phyloP scores from a whole-genome alignment of 2,888 invertebrate genomes.

The Fragum fragum region DNA sequence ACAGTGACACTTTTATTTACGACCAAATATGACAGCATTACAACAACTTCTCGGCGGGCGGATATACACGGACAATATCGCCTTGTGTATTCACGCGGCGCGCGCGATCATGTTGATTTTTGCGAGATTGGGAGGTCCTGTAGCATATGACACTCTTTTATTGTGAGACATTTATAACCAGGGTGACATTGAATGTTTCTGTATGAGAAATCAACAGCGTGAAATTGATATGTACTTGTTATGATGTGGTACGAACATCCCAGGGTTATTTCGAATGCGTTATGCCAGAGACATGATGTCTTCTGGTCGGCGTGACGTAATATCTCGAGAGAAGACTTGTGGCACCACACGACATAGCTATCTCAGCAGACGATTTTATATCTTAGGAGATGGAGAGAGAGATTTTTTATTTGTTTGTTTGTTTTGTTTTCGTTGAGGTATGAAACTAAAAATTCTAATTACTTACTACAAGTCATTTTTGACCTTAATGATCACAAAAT shows the following conservation, averaged over 20 bases:
- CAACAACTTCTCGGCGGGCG: conserved; percentile 27
- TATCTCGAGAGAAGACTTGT: not conserved
- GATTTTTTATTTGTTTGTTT: too few relatives aligned
- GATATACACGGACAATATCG: conserved; percentile 32
- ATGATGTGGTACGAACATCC: conserved; percentile 16
- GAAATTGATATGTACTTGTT: conserved; percentile 30
- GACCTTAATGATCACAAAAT: too few relatives aligned
- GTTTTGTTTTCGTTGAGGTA: too few relatives aligned
- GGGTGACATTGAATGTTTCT: conserved; percentile 1
- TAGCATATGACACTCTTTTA: conserved; percentile 31
- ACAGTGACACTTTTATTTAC: conserved; percentile 55
- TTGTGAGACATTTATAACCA: conserved; percentile 30
- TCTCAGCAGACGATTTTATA: conserved; percentile 7
- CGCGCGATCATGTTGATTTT: conserved; percentile 44
- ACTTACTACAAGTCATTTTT: too few relatives aligned
- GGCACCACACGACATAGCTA: conserved; percentile 16
- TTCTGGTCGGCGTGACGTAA: conserved; percentile 7
- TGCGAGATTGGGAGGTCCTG: conserved; percentile 39
- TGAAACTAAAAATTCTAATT: too few relatives aligned
- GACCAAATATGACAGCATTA: conserved; percentile 45
- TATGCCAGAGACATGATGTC: not conserved
- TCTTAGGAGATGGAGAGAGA: too few relatives aligned
- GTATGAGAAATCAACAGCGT: conserved; percentile 14
- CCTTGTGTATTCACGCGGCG: conserved; percentile 29
- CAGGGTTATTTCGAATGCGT: conserved; percentile 3